A percentile compares a stretch with the other conserved stretches of the same genome.
These are phyloP conservation scores for Nomada lathburiana DNA, from an alignment of 2,888 invertebrate genomes.

Conservation along the genomic window DNA sequence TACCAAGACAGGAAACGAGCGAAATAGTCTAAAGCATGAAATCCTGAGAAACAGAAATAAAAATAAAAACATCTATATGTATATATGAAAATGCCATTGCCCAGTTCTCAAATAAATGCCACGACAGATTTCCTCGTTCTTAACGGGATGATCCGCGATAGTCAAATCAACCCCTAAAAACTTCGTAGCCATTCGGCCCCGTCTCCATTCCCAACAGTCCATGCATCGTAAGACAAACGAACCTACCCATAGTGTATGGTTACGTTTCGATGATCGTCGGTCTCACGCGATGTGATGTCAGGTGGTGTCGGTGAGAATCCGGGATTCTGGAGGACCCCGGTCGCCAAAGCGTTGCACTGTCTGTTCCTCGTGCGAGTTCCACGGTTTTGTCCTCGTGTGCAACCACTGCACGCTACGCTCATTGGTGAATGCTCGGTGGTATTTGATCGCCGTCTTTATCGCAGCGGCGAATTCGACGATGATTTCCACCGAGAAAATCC, in stretches of 20 bases:
- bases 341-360: constrained; percentile 73
- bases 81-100: too few species aligned
- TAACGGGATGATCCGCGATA: too few species aligned
- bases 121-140: too few species aligned
- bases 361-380: constrained; percentile 76
- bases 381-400: constrained; percentile 75
- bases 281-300: constrained; percentile 31
- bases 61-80: too few species aligned
- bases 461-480: constrained; percentile 60
- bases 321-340: constrained; percentile 58
- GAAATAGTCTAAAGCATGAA: too few species aligned
- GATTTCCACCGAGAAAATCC: constrained; percentile 35
- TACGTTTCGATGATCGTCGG: constrained; percentile 44
- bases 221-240: too few species aligned
- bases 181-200: too few species aligned
- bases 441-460: constrained; percentile 73
- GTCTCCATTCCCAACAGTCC: too few species aligned
- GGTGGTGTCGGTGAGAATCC: constrained; percentile 40
- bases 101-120: too few species aligned
- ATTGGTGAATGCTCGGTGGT: constrained; percentile 77
- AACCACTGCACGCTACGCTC: constrained; percentile 74
- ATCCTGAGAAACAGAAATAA: too few species aligned
- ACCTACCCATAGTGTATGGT: constrained; percentile 73
- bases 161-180: too few species aligned
- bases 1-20: too few species aligned